These are phyloP conservation scores for Lepidurus couesii DNA, from an alignment of 1,140 invertebrate species.

Conservation along the genomic window DNA sequence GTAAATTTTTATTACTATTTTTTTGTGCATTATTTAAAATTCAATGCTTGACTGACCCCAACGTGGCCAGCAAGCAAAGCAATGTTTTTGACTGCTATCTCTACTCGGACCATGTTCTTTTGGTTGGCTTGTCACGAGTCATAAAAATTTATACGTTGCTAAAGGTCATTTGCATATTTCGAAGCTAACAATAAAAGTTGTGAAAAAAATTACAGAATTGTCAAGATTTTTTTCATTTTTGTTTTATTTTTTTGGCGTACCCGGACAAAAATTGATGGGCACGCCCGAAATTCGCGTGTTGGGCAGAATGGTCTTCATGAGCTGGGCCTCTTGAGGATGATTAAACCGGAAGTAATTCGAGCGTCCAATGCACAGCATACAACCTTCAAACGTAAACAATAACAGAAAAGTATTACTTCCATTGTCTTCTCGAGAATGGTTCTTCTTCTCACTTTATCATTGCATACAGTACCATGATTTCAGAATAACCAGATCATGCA, in stretches of 20 bases:
- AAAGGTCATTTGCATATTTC: neutral
- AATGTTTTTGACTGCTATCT: neutral
- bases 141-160: neutral
- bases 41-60: neutral
- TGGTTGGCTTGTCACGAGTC: conserved; percentile 1
- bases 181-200: neutral
- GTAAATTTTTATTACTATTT: neutral
- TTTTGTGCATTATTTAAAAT: neutral
- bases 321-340: conserved; percentile 76
- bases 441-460: neutral
- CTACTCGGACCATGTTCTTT: neutral
- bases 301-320: conserved; percentile 72
- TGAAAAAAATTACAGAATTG: neutral
- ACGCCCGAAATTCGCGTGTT: conserved; percentile 70
- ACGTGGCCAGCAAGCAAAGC: conserved; percentile 8
- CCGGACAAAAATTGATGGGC: conserved; percentile 50
- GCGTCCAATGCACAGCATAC: conserved; percentile 78
- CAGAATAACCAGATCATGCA: too few relatives aligned
- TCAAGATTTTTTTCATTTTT: conserved; percentile 26
- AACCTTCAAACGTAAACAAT: conserved; percentile 51
- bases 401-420: conserved; percentile 16
- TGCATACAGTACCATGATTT: too few relatives aligned
- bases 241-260: conserved; percentile 36
- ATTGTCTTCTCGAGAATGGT: neutral
- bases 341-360: conserved; percentile 86